A percentile compares a stretch with the other conserved stretches of the same genome.
These are phyloP conservation scores for Sceloporus tristichus DNA, from an alignment of 2,113 vertebrate genomes.

Conservation along the genomic window DNA sequence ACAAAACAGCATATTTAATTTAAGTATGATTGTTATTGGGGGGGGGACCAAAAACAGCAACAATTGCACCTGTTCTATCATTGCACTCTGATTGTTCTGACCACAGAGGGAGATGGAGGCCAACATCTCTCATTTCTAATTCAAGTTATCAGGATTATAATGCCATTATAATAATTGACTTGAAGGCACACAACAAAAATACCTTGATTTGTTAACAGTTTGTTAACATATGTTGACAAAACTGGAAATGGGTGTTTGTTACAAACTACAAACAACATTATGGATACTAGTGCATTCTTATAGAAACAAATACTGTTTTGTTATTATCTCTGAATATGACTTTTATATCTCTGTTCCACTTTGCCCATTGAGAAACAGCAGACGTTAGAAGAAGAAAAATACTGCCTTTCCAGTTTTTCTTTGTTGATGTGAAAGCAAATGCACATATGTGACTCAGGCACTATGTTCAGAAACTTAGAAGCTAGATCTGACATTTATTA, in stretches of 20 bases:
- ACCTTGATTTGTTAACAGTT: not conserved
- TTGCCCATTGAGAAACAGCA: not conserved
- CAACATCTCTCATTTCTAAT: too few species aligned
- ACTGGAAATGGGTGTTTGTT: not conserved
- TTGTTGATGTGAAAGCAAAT: not conserved
- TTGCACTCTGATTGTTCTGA: too few species aligned
- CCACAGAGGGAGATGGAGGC: too few species aligned
- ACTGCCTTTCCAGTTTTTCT: not conserved
- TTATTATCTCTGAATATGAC: not conserved
- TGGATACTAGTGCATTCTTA: not conserved
- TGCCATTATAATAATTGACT: too few species aligned
- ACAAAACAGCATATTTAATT: too few species aligned
- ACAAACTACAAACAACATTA: not conserved
- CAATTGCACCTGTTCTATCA: too few species aligned
- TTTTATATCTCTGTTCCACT: not conserved
- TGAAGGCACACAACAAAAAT: not conserved
- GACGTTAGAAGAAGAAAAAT: not conserved
- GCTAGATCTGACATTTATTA: conserved; percentile 7
- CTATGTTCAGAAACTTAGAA: conserved; percentile 38
- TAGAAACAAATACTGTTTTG: not conserved
- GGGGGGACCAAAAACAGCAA: too few species aligned
- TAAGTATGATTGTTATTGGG: too few species aligned
- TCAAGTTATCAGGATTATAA: too few species aligned
- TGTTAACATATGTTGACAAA: not conserved
- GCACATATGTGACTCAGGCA: conserved; percentile 49